Conservation (phyloP, 2,113 vertebrate species). For the Larimichthys polyactis region DNA sequence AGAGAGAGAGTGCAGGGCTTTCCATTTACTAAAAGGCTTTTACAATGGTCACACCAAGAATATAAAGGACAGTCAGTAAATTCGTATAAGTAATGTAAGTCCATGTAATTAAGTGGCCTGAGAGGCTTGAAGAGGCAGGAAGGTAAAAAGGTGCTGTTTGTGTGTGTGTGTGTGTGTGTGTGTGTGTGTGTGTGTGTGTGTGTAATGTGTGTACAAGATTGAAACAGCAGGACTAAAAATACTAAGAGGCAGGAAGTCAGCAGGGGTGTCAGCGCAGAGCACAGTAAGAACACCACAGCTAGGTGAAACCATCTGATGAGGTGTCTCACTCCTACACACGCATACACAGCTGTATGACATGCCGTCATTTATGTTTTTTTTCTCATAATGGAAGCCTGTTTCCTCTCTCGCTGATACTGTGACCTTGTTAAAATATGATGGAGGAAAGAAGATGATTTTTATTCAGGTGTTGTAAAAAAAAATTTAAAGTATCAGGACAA, state of each 20-base stretch:
- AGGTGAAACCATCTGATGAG: conserved; percentile 68
- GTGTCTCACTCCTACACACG: conserved; percentile 54
- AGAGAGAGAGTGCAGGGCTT: conserved; percentile 5
- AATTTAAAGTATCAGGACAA: neutral
- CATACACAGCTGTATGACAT: conserved; percentile 53
- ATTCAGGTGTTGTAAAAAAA: conserved; percentile 11
- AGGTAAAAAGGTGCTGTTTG: neutral
- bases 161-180: too few species aligned
- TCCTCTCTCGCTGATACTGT: conserved; percentile 33
- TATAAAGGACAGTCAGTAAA: conserved; percentile 39
- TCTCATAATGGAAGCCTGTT: conserved; percentile 43
- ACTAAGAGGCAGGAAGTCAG: conserved; percentile 63
- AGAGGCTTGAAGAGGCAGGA: conserved; percentile 9
- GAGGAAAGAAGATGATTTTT: conserved; percentile 9
- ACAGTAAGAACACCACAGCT: conserved; percentile 41
- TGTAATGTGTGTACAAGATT: conserved; percentile 6
- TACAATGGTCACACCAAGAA: conserved; percentile 2
- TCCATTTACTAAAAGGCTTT: conserved; percentile 28
- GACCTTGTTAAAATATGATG: conserved; percentile 51
- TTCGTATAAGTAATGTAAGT: neutral
- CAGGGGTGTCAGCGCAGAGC: conserved; percentile 27
- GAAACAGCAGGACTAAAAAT: conserved; percentile 53
- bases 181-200: too few species aligned
- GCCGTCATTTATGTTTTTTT: conserved; percentile 37
- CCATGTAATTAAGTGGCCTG: neutral